Base-by-base conservation (phyloP, 2,888 invertebrate species). In the Dioctria rufipes region DNA sequence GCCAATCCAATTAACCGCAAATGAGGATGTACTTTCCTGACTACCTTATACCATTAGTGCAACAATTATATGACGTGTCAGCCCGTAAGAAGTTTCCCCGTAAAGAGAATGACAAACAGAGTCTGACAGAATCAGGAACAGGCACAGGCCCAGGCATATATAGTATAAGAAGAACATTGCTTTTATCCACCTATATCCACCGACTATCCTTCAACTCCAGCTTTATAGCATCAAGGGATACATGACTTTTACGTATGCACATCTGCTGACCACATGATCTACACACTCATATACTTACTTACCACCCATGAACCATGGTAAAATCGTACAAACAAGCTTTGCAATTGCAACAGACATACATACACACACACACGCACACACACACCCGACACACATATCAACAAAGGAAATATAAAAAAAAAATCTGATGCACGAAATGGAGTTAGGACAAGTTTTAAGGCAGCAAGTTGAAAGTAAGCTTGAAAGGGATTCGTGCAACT, bases 401-500 rank as follows among this genome's bases (percentile, higher is more conserved):
- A 25, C 25, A 25, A 25, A 25, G 25, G 1, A 25, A 25, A 2
- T 25, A 25, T 25, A 25, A 25, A 25, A 25, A n/a, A 13, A 40
- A 42, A 60, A 60, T 66, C 66, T 66, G 66, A 42, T 66, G 66
- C 66, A 42, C 66, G n/a, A 46, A 49, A 63, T 46, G 63, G n/a
- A 13, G 49, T 49, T 63, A 63, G 77, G 63, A 63, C 49, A 77
- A 77, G 77, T 63, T 77, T 77, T 63, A 77, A 61, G 77, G 77
- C 77, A 63, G 49, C 63, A 77, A 63, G 61, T 77, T 77, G 63
- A 77, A 77, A 77, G 77, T 63, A 77, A 77, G 63, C 77, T 77
- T 77, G 77, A 77, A 77, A 77, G 63, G 63, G 77, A 77, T 77
- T 77, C 77, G 77, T 77, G 77, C 77, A 77, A 77, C 77, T 77